Percentiles rank a stretch among this genome's conserved stretches.
Conservation (phyloP, 2,888 invertebrate genomes). For the Ophioninae sp. region DNA sequence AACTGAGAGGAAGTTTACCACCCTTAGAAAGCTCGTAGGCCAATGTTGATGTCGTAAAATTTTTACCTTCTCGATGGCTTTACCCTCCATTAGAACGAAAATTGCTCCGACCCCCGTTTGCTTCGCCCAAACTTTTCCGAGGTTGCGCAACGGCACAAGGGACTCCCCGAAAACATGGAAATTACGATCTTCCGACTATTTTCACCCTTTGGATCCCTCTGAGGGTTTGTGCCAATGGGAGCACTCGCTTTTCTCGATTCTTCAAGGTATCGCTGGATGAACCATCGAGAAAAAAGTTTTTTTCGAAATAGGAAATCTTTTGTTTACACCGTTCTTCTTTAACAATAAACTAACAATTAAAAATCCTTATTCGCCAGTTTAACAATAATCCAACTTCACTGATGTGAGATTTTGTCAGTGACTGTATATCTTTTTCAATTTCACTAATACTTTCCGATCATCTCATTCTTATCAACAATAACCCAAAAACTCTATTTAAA, state of each 20-base stretch:
- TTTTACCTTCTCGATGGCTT: slow-evolving; percentile 60
- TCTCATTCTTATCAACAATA: no score
- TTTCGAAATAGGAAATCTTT: no score
- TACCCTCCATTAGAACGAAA: slow-evolving; percentile 61
- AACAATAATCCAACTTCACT: no score
- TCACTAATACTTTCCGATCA: no score
- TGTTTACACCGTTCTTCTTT: no score
- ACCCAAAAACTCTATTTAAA: no score
- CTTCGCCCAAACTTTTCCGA: slow-evolving; percentile 27
- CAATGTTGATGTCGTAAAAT: slow-evolving; percentile 66
- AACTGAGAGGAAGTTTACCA: slow-evolving; percentile 50
- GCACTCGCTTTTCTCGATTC: slow-evolving; percentile 8
- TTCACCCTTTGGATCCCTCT: slow-evolving; percentile 34
- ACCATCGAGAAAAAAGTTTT: no score
- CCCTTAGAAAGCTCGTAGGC: slow-evolving; percentile 36
- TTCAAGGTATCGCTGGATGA: background rate
- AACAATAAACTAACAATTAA: no score
- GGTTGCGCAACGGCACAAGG: slow-evolving; percentile 8
- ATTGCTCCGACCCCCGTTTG: slow-evolving; percentile 62
- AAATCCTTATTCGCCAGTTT: no score
- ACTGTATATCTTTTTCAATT: no score
- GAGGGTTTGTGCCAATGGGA: background rate
- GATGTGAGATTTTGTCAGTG: no score
- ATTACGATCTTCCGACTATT: slow-evolving; percentile 64
- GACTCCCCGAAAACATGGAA: slow-evolving; percentile 62